A percentile compares a stretch with the other conserved stretches of the same genome.
Conservation (phyloP, 2,888 invertebrate genomes). For the Eupithecia exiguata region DNA sequence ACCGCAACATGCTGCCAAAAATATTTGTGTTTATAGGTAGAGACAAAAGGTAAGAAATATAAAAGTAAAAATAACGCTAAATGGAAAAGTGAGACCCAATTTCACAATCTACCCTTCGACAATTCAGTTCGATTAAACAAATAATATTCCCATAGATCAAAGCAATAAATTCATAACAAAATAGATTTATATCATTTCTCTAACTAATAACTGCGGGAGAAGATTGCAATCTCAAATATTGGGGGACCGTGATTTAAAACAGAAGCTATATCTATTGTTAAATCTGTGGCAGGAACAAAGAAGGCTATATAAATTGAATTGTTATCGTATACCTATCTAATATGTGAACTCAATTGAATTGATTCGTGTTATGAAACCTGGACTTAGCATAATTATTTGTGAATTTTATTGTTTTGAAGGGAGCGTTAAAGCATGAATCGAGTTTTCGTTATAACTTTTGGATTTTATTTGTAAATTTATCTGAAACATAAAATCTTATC, state of each 20-base stretch:
- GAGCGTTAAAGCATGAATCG: not conserved
- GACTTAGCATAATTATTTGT: constrained; percentile 74
- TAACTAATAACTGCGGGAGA: constrained; percentile 59
- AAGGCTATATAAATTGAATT: constrained; percentile 51
- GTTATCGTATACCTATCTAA: constrained; percentile 46
- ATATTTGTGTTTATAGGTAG: not conserved
- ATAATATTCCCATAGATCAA: constrained; percentile 29
- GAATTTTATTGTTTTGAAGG: constrained; percentile 56
- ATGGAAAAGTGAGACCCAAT: not conserved
- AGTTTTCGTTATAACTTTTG: not conserved
- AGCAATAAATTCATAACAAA: constrained; percentile 31
- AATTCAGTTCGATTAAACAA: constrained; percentile 16
- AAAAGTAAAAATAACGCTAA: not conserved
- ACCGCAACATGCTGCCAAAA: not conserved
- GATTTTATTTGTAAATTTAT: not conserved
- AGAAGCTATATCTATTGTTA: constrained; percentile 49
- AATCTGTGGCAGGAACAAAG: constrained; percentile 49
- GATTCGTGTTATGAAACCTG: constrained; percentile 32
- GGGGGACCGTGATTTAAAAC: constrained; percentile 76
- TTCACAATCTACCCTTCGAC: constrained; percentile 15
- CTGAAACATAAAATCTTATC: not conserved
- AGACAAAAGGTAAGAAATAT: not conserved
- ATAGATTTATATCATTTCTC: constrained; percentile 65
- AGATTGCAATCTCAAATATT: constrained; percentile 51
- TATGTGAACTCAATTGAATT: constrained; percentile 39